Evolutionary conservation across 2,888 invertebrate genomes (phyloP).

Genomic region (Stenoptilia bipunctidactyla): DNA sequence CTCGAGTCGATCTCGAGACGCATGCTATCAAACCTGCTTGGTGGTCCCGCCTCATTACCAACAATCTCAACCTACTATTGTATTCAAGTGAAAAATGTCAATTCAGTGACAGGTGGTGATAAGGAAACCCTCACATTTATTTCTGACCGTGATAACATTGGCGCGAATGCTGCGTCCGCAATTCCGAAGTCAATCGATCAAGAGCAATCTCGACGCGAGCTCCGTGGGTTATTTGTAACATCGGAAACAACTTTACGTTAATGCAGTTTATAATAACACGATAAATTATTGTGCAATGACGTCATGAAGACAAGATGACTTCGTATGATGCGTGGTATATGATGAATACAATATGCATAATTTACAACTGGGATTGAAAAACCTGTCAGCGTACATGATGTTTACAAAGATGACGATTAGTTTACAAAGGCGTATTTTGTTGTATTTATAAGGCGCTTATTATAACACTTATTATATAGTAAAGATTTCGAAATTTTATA

Average conservation of each 20-base stretch:
- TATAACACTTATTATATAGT: no score
- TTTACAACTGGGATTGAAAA: constrained; percentile 27
- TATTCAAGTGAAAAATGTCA: constrained; percentile 61
- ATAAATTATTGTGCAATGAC: constrained; percentile 10
- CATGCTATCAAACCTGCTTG: constrained; percentile 49
- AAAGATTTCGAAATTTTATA: no score
- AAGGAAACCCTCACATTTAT: constrained; percentile 25
- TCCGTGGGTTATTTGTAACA: no score
- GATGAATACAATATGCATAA: constrained; percentile 32
- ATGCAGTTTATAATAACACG: no score
- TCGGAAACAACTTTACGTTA: no score
- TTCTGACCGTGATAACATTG: constrained; percentile 17
- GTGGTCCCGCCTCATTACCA: constrained; percentile 66
- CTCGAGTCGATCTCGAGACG: constrained; percentile 56
- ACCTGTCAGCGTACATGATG: constrained; percentile 19
- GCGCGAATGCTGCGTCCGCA: constrained; percentile 36
- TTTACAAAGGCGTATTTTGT: constrained; percentile 4
- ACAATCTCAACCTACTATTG: constrained; percentile 40
- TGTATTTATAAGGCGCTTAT: no score
- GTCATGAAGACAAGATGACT: constrained; percentile 10
- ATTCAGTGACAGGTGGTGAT: constrained; percentile 59
- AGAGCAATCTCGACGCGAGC: constrained; percentile 4
- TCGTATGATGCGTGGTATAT: constrained; percentile 1
- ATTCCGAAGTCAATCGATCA: constrained; percentile 48
- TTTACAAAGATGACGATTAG: constrained; percentile 8